Evolutionary conservation across 2,888 invertebrate species (phyloP).

Genomic region (Pseudococcus longispinus): DNA sequence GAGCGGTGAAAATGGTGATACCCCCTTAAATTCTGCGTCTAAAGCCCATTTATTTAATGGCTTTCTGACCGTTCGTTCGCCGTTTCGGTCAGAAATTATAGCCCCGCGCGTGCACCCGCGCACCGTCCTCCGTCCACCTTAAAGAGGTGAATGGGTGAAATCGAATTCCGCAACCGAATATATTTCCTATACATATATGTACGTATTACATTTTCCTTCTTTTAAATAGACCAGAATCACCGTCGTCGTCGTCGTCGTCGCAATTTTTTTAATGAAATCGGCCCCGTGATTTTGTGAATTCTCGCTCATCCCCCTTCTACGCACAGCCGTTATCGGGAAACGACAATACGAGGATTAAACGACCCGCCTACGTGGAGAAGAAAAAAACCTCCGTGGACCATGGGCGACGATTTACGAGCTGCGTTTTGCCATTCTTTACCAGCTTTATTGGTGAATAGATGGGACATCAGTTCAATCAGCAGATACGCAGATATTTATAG

Average conservation of each 20-base stretch:
- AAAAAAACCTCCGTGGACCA: neutral
- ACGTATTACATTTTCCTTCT: slow-evolving; percentile 27
- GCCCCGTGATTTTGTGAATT: neutral
- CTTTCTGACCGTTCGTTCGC: slow-evolving; percentile 55
- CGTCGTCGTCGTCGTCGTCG: neutral
- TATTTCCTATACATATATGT: neutral
- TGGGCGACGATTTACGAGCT: neutral
- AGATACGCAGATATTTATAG: no score
- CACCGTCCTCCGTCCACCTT: neutral
- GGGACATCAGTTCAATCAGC: no score
- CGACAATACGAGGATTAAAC: neutral
- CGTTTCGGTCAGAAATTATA: slow-evolving; percentile 40
- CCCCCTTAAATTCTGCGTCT: slow-evolving; percentile 49
- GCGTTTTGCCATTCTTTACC: neutral
- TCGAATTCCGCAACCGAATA: slow-evolving; percentile 39
- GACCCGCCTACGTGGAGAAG: neutral
- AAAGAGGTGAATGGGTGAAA: slow-evolving; percentile 42
- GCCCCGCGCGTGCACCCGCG: neutral
- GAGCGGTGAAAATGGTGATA: slow-evolving; percentile 48
- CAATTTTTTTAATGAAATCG: slow-evolving; percentile 53
- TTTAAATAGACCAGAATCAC: slow-evolving; percentile 6
- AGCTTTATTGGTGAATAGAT: neutral
- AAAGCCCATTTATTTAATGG: slow-evolving; percentile 57
- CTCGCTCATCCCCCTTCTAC: no score
- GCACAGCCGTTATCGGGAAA: no score